phyloP scores from a whole-genome alignment of 1,140 invertebrate genomes.

The Drosophila serrata region DNA sequence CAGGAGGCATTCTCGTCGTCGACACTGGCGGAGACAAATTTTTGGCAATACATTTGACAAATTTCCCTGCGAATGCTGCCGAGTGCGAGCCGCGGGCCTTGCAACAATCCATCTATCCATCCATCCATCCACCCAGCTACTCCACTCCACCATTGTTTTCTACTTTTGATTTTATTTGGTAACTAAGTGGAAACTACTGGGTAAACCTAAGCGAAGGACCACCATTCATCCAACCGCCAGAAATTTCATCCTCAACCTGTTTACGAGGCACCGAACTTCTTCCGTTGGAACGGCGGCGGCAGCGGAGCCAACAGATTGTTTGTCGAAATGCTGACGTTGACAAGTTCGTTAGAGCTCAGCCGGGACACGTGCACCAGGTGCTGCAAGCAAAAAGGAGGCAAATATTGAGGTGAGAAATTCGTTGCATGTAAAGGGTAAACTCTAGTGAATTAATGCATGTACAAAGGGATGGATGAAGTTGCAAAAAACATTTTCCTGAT shows the following conservation, averaged over 20 bases:
- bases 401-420: conserved; percentile 12
- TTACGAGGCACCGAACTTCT: conserved; percentile 87
- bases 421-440: conserved; percentile 4
- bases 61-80: conserved; percentile 31
- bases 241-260: not conserved
- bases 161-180: conserved; percentile 51
- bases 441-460: not conserved
- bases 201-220: conserved; percentile 11
- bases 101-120: conserved; percentile 28
- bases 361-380: conserved; percentile 88
- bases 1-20: conserved; percentile 29
- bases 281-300: conserved; percentile 88
- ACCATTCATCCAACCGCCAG: conserved; percentile 7
- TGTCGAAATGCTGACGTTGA: conserved; percentile 90
- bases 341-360: conserved; percentile 87
- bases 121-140: not conserved
- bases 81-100: conserved; percentile 14
- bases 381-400: conserved; percentile 86
- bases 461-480: not conserved
- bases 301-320: conserved; percentile 87
- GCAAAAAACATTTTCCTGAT: not conserved
- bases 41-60: conserved; percentile 65
- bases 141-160: conserved; percentile 24
- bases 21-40: conserved; percentile 71
- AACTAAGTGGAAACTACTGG: conserved; percentile 57